Conservation (phyloP, 2,113 vertebrate genomes). For the human (Homo sapiens) region DNA sequence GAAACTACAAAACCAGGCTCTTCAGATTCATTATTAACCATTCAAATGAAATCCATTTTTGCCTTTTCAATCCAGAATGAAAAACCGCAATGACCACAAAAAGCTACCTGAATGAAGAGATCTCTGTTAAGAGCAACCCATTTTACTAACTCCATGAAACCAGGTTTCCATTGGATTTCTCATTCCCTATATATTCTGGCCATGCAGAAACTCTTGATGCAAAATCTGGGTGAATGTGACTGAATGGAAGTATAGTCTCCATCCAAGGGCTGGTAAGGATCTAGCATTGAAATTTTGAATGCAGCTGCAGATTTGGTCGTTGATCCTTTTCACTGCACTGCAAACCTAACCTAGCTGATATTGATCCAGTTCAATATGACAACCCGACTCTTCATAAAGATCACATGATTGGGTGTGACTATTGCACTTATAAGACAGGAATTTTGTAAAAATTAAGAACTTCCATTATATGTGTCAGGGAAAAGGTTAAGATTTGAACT, state of each 20-base stretch:
- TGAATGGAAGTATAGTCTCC: not conserved
- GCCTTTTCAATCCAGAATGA: slow-evolving; percentile 46
- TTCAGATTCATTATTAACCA: slow-evolving; percentile 49
- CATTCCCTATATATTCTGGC: not conserved
- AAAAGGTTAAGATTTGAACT: not conserved
- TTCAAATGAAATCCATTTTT: slow-evolving; percentile 75
- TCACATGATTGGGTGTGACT: not conserved
- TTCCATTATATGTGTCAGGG: not conserved
- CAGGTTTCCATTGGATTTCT: not conserved
- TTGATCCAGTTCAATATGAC: not conserved
- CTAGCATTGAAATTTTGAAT: not conserved
- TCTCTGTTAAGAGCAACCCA: not conserved
- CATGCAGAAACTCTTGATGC: not conserved
- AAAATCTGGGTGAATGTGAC: not conserved
- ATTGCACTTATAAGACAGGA: not conserved
- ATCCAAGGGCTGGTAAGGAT: not conserved
- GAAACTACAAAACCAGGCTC: slow-evolving; percentile 75
- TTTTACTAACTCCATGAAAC: not conserved
- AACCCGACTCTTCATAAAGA: not conserved
- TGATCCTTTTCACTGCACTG: not conserved
- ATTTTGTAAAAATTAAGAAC: not conserved
- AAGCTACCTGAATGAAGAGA: slow-evolving; percentile 41
- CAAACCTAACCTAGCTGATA: not conserved
- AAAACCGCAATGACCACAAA: slow-evolving; percentile 37
- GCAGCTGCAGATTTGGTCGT: not conserved